Base-by-base conservation (phyloP, 2,888 invertebrate species). In the Nowickia ferox region DNA sequence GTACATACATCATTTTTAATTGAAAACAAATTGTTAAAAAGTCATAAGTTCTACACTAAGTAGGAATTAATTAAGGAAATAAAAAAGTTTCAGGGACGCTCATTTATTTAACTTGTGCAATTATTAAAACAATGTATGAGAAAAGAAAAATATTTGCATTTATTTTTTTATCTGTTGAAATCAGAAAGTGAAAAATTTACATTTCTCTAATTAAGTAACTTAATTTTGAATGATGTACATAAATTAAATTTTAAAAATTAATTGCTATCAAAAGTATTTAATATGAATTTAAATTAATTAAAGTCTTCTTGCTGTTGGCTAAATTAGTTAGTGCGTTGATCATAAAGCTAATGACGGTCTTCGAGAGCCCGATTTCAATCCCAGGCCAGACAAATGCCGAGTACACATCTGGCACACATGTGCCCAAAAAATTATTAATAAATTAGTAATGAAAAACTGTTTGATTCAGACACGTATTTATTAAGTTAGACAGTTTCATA, bases 21-120 rank as follows among this genome's bases (percentile, higher is more conserved):
- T 78, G 74, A 84, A 83, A 84, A 59, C 61, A 78, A 84, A 78
- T 42, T 74, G 59, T 71, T 59, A 38, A 46, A 69, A 63, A 59
- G 44, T 65, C 51, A 63, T 46, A 61, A 84, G 46, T 38, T 44
- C 17, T 74, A 30, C 30, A 30, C 30, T 30, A 30, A 55, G 40
- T 59, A 72, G 15, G 11, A 72, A 40, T 42, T 30, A 53, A 65
- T 51, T 51, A 51, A 22, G 15, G 13, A 19, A 51, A n/a, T 9
- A 48, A 22, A 53, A 42, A 75, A 42, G 4, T 66, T 46, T 57
- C 53, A 19, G 44, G 53, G 30, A 55, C 10, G 44, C 66, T 76
- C 53, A 53, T 40, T 42, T 30, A 69, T 42, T 57, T 30, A 22
- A 53, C 19, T 51, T 53, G 55, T 55, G 42, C 44, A 57, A 44